Evolutionary conservation across 2,888 invertebrate species (phyloP).

Genomic region (Oscheius sp.): DNA sequence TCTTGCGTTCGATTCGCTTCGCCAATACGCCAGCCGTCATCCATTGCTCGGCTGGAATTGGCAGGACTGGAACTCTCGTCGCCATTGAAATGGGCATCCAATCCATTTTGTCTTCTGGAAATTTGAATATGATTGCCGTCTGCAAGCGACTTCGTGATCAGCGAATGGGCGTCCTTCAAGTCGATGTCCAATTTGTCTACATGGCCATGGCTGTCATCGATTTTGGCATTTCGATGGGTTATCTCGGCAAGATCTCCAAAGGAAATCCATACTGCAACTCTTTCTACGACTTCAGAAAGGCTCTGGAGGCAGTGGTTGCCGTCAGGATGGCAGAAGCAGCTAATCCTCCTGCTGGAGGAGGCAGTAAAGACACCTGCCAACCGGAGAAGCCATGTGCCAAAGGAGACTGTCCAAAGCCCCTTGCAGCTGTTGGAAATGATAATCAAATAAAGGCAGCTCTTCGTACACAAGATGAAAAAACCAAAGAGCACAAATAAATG

Average conservation of each 20-base stretch:
- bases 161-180: slow-evolving; percentile 92
- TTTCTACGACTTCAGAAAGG: background rate
- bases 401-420: no score
- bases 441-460: no score
- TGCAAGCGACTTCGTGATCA: slow-evolving; percentile 89
- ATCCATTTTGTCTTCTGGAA: background rate
- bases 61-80: slow-evolving; percentile 75
- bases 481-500: no score
- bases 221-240: background rate
- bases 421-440: no score
- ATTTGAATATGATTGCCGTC: slow-evolving; percentile 75
- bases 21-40: slow-evolving; percentile 35
- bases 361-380: no score
- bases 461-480: no score
- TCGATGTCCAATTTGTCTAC: slow-evolving; percentile 94
- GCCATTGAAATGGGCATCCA: slow-evolving; percentile 80
- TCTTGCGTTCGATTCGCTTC: slow-evolving; percentile 35
- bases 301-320: background rate
- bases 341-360: no score
- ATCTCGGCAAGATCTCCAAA: background rate
- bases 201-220: slow-evolving; percentile 81
- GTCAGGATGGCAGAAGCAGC: background rate
- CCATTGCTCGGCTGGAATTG: slow-evolving; percentile 47
- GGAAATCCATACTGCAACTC: background rate
- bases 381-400: no score